A percentile compares a stretch with the other conserved stretches of the same genome.
These are phyloP conservation scores for Tringa solitaria DNA, from an alignment of 2,113 vertebrate genomes.

Conservation along the genomic window DNA sequence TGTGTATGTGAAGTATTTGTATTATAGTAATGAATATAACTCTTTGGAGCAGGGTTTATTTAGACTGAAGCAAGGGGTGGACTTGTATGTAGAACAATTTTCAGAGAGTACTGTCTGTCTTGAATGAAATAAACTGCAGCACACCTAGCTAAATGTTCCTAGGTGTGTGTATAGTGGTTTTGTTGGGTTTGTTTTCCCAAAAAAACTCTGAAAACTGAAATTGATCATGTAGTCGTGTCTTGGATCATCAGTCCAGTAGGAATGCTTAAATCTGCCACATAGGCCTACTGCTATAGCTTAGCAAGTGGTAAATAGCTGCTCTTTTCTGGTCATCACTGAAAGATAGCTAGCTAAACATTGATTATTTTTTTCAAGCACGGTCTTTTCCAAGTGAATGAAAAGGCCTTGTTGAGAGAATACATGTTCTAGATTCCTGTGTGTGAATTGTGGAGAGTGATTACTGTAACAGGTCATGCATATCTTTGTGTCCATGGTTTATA, in stretches of 20 bases:
- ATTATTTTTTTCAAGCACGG: neutral
- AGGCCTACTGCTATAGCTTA: neutral
- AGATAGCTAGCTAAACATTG: neutral
- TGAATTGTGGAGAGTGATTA: neutral
- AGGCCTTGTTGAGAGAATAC: neutral
- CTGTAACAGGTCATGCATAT: neutral
- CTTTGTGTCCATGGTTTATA: neutral
- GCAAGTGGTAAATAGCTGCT: neutral
- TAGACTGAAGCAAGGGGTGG: neutral
- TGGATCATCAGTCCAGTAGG: neutral
- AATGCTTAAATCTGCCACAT: neutral
- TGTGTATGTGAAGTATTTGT: neutral
- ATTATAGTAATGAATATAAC: neutral
- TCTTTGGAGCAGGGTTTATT: neutral
- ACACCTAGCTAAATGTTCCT: neutral
- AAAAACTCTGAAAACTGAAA: neutral
- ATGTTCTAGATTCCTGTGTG: neutral
- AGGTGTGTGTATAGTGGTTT: accelerated
- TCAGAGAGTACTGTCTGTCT: neutral
- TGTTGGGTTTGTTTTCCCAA: neutral
- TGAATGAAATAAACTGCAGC: neutral
- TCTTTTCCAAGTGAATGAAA: neutral
- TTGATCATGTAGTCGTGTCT: neutral
- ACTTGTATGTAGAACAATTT: neutral
- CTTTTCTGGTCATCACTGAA: neutral